These are phyloP conservation scores for Sarcophaga bullata DNA, from an alignment of 1,140 invertebrate genomes.

Conservation along the genomic window DNA sequence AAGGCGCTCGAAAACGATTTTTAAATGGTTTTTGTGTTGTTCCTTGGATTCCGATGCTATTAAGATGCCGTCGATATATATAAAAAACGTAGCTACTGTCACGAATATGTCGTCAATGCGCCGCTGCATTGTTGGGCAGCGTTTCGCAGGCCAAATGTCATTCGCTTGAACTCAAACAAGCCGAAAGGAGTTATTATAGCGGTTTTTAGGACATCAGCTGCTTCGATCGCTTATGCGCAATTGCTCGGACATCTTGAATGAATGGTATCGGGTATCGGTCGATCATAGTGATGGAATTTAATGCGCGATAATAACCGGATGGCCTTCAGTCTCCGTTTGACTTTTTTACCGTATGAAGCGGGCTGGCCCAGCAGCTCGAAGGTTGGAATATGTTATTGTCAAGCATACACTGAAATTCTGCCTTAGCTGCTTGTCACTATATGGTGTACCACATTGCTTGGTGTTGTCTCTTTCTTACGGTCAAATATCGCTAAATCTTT, in stretches of 20 bases:
- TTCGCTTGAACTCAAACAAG: conserved; percentile 50
- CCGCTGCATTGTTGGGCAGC: conserved; percentile 66
- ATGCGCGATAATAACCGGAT: conserved; percentile 66
- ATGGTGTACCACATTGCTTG: too few species aligned
- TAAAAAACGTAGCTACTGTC: conserved; percentile 50
- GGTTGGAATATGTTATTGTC: conserved; percentile 52
- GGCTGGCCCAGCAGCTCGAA: conserved; percentile 53
- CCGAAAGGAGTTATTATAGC: conserved; percentile 61
- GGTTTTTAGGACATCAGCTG: conserved; percentile 60
- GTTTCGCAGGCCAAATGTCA: conserved; percentile 60
- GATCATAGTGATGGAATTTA: conserved; percentile 59
- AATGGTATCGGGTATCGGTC: neutral
- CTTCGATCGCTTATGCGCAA: conserved; percentile 53
- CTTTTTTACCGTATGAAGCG: conserved; percentile 65
- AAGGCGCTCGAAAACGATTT: too few species aligned
- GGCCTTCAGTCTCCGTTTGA: conserved; percentile 59
- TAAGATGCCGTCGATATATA: conserved; percentile 64
- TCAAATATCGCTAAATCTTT: too few species aligned
- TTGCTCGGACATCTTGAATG: too few species aligned
- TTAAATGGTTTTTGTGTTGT: neutral
- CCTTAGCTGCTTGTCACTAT: neutral
- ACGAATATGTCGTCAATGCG: conserved; percentile 66
- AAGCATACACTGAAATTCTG: conserved; percentile 57
- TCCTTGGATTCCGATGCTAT: conserved; percentile 48
- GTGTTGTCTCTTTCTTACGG: too few species aligned